Evolutionary conservation across 2,797 vertebrate genomes (phyloP).

Genomic region (Rhabdophis nuchalis): DNA sequence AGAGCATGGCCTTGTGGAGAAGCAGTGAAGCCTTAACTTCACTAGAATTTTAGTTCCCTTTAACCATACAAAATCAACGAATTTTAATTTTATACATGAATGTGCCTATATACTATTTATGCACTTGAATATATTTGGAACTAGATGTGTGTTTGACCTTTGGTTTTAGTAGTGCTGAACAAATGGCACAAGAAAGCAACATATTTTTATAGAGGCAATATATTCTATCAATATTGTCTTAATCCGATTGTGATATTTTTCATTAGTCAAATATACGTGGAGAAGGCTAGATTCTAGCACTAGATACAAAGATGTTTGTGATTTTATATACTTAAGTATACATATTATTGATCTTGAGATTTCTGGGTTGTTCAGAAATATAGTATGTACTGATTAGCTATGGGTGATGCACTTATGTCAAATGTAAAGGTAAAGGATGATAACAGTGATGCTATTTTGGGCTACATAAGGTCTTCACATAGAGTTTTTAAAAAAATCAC

Average conservation of each 20-base stretch:
- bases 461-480: not conserved
- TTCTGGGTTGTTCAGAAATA: not conserved
- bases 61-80: conserved; percentile 25
- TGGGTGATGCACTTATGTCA: not conserved
- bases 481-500: not conserved
- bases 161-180: not conserved
- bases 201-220: conserved; percentile 2
- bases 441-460: not conserved
- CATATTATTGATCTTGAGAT: conserved; percentile 13
- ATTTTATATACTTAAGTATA: not conserved
- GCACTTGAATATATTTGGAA: conserved; percentile 8
- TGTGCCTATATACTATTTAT: conserved; percentile 27
- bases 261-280: not conserved
- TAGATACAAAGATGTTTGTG: not conserved
- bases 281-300: not conserved
- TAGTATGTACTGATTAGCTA: not conserved
- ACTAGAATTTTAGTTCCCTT: conserved; percentile 20
- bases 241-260: conserved; percentile 6
- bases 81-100: conserved; percentile 16
- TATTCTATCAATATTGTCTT: not conserved
- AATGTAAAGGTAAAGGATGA: not conserved
- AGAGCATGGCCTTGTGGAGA: not conserved
- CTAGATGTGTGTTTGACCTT: not conserved
- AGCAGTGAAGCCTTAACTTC: conserved; percentile 22
- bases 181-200: not conserved